Evolutionary conservation across 2,797 vertebrate genomes (phyloP).

Genomic region (Mallotus villosus): DNA sequence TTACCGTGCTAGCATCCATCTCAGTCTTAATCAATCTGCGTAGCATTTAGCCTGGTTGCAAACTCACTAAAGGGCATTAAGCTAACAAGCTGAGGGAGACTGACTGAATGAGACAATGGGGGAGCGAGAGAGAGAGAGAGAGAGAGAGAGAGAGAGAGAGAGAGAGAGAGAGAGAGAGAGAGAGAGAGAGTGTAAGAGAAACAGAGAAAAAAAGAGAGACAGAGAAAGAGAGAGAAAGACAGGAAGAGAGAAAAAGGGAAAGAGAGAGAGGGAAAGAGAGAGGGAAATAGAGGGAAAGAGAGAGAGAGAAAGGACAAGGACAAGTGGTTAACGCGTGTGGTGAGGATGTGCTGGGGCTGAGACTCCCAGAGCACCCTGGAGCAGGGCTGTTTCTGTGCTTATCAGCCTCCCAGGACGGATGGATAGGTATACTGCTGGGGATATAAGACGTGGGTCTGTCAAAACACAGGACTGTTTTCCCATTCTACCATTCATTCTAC

Average conservation of each 20-base stretch:
- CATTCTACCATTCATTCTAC: background rate
- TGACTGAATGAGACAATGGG: constrained; percentile 31
- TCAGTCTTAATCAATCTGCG: constrained; percentile 32
- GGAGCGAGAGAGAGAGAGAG: background rate
- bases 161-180: background rate
- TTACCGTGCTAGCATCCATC: constrained; percentile 34
- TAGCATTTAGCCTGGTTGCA: constrained; percentile 28
- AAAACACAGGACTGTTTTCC: constrained; percentile 2
- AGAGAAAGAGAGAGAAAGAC: no score
- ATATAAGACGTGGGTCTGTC: constrained; percentile 46
- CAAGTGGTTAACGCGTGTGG: constrained; percentile 16
- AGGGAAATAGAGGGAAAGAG: constrained; percentile 17
- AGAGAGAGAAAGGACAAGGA: constrained; percentile 5
- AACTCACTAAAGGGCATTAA: constrained; percentile 18
- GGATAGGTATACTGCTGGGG: constrained; percentile 4
- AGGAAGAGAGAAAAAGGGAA: no score
- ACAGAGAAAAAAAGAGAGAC: no score
- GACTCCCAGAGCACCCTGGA: constrained; percentile 43
- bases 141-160: constrained; percentile 25
- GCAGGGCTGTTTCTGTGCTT: constrained; percentile 49
- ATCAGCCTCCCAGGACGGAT: constrained; percentile 50
- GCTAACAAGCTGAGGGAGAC: constrained; percentile 32
- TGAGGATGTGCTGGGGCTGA: constrained; percentile 36
- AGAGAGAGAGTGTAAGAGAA: no score
- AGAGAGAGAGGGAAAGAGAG: background rate